Base-by-base conservation (phyloP, 2,113 vertebrate species). In the Poecilia latipinna region DNA sequence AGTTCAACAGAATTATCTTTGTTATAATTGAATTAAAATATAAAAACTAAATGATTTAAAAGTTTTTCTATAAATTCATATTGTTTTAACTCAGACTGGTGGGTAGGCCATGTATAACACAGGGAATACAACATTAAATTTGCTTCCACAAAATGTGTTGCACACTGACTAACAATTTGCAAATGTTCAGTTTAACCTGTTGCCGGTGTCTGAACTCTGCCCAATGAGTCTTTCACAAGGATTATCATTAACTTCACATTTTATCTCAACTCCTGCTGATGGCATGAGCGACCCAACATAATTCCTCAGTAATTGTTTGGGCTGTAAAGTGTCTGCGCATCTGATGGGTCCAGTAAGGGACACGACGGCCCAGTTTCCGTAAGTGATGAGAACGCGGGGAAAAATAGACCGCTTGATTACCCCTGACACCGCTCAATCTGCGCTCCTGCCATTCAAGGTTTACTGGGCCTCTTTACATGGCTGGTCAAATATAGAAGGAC, bases 341-440 rank as follows among this genome's bases (percentile, higher is more conserved):
- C 32, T 61, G 73, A 26, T 44, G 51, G 42, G 84, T 85, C 84
- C 87, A 85, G 82, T 89, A 74, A n/a, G 80, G 86, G 80, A 90
- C 82, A 89, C 68, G 82, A 81, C 77, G 88, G 84, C 90, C 92
- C 89, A 92, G 82, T 93, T 93, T 81, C 79, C 70, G 74, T 82
- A 82, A 76, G 64, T 87, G 90, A 93, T 93, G 91, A 88, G 85
- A 86, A 87, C 77, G 35, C 35, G 35, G 70, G 89, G 65, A 82
- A 88, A 92, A 93, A 93, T 92, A 91, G 91, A 88, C 86, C 77
- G 77, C 82, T 86, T 93, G 89, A 93, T 92, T 93, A 91, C 91
- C 91, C 91, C 83, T 28, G 90, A 91, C 90, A 80, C 86, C 48
- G 74, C 86, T 82, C 57, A 60, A 72, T 79, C 79, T 26, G 37